A percentile compares a stretch with the other conserved stretches of the same genome.
Evolutionary conservation across 2,113 vertebrate genomes (phyloP).

Genomic region (Oryzias curvinotus): DNA sequence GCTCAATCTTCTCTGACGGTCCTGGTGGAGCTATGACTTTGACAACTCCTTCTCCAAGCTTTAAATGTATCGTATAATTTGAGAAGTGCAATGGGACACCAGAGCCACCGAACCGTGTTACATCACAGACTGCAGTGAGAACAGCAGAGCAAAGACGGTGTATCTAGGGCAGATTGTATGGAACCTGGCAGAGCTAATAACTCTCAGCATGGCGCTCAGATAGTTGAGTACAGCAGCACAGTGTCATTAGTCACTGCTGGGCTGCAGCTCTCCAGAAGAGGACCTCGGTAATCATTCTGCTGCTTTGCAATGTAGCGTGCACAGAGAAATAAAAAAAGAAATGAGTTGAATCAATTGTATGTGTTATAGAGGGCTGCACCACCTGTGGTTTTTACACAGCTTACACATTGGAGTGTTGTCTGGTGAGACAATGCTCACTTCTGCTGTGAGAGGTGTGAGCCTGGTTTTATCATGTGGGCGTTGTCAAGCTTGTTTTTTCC

Average conservation of each 20-base stretch:
- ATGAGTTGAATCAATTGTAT: slow-evolving; percentile 4
- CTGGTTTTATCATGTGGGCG: not conserved
- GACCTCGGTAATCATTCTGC: slow-evolving; percentile 16
- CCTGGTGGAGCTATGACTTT: not conserved
- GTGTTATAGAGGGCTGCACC: slow-evolving; percentile 9
- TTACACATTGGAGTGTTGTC: slow-evolving; percentile 8
- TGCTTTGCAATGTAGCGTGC: slow-evolving; percentile 22
- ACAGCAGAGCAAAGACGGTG: not conserved
- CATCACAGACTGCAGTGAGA: slow-evolving; percentile 2
- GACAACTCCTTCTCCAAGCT: not conserved
- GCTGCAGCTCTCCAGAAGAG: slow-evolving; percentile 19
- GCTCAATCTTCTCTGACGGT: not conserved
- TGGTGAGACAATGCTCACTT: not conserved
- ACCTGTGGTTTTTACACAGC: slow-evolving; percentile 23
- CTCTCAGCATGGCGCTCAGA: slow-evolving; percentile 8
- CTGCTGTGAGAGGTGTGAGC: slow-evolving; percentile 1
- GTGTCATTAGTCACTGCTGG: slow-evolving; percentile 25
- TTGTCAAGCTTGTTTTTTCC: not conserved
- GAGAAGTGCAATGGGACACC: not conserved
- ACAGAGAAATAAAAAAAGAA: not conserved
- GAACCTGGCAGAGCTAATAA: slow-evolving; percentile 13
- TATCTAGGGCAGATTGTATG: slow-evolving; percentile 12
- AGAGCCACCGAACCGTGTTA: not conserved
- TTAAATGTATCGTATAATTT: not conserved
- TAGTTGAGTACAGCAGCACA: slow-evolving; percentile 16